Evolutionary conservation across 2,888 invertebrate genomes (phyloP).

Genomic region (Watsonalla cultraria): DNA sequence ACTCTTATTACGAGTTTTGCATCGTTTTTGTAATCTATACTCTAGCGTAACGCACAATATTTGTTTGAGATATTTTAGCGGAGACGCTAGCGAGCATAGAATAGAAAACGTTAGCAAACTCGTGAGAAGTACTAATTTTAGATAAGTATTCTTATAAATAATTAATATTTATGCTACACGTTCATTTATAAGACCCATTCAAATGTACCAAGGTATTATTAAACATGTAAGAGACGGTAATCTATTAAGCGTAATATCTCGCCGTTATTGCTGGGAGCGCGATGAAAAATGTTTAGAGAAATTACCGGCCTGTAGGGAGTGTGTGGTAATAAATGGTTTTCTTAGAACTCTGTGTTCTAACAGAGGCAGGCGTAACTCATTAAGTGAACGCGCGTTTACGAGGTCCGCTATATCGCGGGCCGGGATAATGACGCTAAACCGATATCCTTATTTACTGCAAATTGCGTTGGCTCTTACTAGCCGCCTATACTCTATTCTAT

Average conservation of each 20-base stretch:
- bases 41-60: no score
- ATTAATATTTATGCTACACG: no score
- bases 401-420: constrained; percentile 39
- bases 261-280: constrained; percentile 26
- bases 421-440: constrained; percentile 69
- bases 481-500: constrained; percentile 23
- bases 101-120: no score
- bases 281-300: constrained; percentile 44
- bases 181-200: no score
- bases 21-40: no score
- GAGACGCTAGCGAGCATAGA: background rate
- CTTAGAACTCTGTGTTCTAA: constrained; percentile 32
- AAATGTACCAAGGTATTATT: no score
- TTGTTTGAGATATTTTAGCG: no score
- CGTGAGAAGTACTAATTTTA: background rate
- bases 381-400: constrained; percentile 45
- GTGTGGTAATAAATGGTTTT: constrained; percentile 41
- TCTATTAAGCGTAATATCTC: constrained; percentile 19
- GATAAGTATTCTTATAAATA: no score
- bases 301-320: constrained; percentile 33
- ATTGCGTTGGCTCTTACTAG: constrained; percentile 50
- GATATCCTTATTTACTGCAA: constrained; percentile 77
- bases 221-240: constrained; percentile 11
- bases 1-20: no score
- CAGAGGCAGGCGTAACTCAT: constrained; percentile 34